Evolutionary conservation across 2,888 invertebrate genomes (phyloP), one percentile per base, ranked within the genome.

Genomic region (Pristionchus mayeri): DNA sequence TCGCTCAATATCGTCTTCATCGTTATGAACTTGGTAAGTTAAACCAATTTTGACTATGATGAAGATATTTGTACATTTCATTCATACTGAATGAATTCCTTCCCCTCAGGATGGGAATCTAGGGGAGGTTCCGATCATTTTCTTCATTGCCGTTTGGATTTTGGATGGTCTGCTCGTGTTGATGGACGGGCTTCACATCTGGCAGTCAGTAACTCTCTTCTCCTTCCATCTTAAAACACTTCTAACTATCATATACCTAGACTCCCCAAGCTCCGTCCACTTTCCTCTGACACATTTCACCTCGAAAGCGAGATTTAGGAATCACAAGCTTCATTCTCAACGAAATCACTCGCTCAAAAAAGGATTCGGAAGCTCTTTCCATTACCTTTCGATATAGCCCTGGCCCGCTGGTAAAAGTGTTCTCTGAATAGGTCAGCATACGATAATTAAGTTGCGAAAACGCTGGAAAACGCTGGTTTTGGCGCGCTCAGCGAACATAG

Each of bases 111-210:
- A 71, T 18, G 40, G 71, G 3, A 71, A 40, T 24, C 71, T 71
- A 37, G 71, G 71, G 1, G 71, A 71, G 40, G 24, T 40, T 11
- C 71, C 71, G 3, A 21, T 71, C 24, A 24, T 71, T n/a, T 71
- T 71, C 44, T 71, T 71, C 71, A 24, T 71, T 13, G 71, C 71
- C 3, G 40, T 71, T 1, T 71, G 71, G 71, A 71, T 71, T 13
- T 16, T 71, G 24, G 71, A 71, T 24, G 40, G 11, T 0, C 24
- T 71, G 6, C 71, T 71, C 24, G 16, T 71, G 1, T 21, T 71
- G n/a, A 3, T 37, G 11, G 44, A 71, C 16, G 11, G 40, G 6
- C 11, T 40, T 2, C 40, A 71, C 24, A 71, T 71, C 16, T 71
- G 40, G 40, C n/a, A 4, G 71, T 71, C 0, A 71, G 71, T 40